Conservation (phyloP, 1,140 invertebrate genomes). For the Rhopalosiphum maidis region DNA sequence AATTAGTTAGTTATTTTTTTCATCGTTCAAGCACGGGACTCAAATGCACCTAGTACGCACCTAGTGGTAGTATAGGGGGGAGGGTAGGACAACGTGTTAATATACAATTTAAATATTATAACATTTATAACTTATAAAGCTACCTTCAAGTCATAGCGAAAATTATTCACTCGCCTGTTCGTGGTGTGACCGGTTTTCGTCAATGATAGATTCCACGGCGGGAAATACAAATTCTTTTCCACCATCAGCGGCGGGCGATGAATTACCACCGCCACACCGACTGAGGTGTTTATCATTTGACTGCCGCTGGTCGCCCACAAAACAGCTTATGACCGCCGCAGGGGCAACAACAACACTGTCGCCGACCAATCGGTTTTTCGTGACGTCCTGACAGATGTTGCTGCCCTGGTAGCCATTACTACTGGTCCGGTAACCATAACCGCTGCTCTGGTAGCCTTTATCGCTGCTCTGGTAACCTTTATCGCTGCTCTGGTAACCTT, state of each 20-base stretch:
- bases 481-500: neutral
- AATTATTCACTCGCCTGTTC: conserved; percentile 6
- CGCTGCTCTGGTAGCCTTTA: neutral
- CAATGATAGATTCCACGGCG: neutral
- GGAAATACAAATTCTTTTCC: neutral
- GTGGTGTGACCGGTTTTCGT: neutral
- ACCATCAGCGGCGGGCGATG: neutral
- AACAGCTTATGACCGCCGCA: neutral
- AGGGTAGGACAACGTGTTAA: neutral
- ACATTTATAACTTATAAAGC: neutral
- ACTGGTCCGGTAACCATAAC: neutral
- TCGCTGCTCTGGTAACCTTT: neutral
- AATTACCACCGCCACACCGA: neutral
- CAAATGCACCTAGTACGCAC: neutral
- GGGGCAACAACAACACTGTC: neutral
- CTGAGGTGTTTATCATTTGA: neutral
- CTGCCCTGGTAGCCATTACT: neutral
- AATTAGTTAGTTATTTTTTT: neutral
- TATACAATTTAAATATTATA: neutral
- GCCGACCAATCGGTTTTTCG: neutral
- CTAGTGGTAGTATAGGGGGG: neutral
- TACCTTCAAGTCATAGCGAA: neutral
- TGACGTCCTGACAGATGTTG: neutral
- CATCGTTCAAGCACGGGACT: neutral
- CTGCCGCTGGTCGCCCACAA: neutral